These are phyloP conservation scores for Colaptes auratus DNA, from an alignment of 2,113 vertebrate genomes.

Conservation along the genomic window DNA sequence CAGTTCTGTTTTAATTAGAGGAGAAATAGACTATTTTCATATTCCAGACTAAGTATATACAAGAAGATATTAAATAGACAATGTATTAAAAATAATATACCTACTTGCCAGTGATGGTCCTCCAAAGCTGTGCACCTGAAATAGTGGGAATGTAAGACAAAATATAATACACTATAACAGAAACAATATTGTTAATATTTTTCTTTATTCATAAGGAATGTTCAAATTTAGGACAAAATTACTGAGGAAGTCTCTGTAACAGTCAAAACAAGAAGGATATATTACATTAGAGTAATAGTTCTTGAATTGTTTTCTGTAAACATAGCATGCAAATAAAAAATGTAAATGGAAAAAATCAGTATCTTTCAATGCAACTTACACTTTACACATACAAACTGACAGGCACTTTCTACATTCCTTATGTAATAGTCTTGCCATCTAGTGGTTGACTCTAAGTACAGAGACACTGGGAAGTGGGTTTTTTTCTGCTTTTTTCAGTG, in stretches of 20 bases:
- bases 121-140: slow-evolving; percentile 84
- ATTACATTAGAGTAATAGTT: background rate
- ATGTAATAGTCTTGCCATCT: slow-evolving; percentile 53
- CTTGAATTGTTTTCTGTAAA: background rate
- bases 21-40: background rate
- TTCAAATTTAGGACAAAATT: background rate
- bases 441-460: slow-evolving; percentile 20
- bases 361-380: background rate
- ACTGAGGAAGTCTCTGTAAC: background rate
- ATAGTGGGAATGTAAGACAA: slow-evolving; percentile 7
- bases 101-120: slow-evolving; percentile 86
- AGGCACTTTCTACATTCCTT: background rate
- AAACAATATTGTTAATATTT: background rate
- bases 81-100: slow-evolving; percentile 41
- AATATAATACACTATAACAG: background rate
- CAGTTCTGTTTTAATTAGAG: background rate
- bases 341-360: background rate
- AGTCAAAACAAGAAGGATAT: background rate
- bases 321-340: background rate
- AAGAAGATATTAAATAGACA: background rate
- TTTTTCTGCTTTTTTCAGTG: background rate
- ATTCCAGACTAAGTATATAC: background rate
- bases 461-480: background rate
- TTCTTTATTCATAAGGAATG: background rate
- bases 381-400: background rate